Evolutionary conservation across 2,888 invertebrate species (phyloP).

Genomic region (Eucera pruinosa): DNA sequence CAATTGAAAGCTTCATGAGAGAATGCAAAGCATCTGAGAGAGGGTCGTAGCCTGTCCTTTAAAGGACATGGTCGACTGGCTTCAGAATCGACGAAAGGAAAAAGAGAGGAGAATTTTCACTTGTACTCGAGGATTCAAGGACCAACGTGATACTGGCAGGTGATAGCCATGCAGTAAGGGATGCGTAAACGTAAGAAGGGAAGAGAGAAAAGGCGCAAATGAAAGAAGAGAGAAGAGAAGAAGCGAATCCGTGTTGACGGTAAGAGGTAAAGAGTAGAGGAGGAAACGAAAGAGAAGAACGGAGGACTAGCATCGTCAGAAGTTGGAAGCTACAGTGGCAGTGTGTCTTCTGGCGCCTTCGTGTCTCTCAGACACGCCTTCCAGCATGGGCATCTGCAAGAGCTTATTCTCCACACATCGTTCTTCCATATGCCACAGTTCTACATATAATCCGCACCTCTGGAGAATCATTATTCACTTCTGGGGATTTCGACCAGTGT

Average conservation of each 20-base stretch:
- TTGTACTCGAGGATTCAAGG: conserved; percentile 49
- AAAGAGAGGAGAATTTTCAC: conserved; percentile 40
- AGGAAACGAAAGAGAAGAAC: conserved; percentile 41
- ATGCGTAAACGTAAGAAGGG: conserved; percentile 18
- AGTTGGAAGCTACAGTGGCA: conserved; percentile 74
- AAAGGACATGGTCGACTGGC: conserved; percentile 55
- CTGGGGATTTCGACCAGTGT: conserved; percentile 29
- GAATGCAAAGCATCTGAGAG: conserved; percentile 43
- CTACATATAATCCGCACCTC: conserved; percentile 81
- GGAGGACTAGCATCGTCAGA: conserved; percentile 56
- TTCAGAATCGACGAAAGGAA: conserved; percentile 48
- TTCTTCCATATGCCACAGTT: conserved; percentile 77
- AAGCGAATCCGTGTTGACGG: conserved; percentile 35
- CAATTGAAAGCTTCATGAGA: conserved; percentile 14
- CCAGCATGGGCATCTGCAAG: conserved; percentile 57
- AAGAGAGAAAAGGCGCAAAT: too few species aligned
- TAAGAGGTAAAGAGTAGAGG: conserved; percentile 41
- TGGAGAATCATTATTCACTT: conserved; percentile 70
- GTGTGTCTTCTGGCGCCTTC: conserved; percentile 81
- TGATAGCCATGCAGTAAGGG: conserved; percentile 51
- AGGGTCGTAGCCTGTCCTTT: conserved; percentile 26
- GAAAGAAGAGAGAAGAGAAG: conserved; percentile 29
- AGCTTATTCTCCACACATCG: conserved; percentile 64
- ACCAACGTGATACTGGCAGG: conserved; percentile 59
- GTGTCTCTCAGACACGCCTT: conserved; percentile 79